Base-by-base conservation (phyloP, 2,113 vertebrate species). In the Bucco capensis region DNA sequence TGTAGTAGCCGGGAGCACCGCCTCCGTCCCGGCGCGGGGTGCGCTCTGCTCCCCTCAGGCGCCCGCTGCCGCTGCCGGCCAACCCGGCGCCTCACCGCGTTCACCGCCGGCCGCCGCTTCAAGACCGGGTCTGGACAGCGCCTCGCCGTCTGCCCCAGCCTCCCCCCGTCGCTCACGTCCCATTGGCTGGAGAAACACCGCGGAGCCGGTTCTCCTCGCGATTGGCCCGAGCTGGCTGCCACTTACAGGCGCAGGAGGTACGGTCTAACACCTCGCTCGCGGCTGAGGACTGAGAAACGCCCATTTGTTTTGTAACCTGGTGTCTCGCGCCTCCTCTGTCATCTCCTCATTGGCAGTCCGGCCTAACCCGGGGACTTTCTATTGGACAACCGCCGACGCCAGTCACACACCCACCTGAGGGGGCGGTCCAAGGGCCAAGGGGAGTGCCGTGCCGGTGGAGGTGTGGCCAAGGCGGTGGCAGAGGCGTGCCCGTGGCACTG, bases 111-210 rank as follows among this genome's bases (percentile, higher is more conserved):
- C 71, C 14, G 69, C 67, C 82, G 16, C 83, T 95, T 93, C 94
- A 96, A 90, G 8, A 93, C 93, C 56, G 46, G 12, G 42, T 47
- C 44, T 31, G 96, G 94, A 96, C 92, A 96, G 96, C 94, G 81
- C 79, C 87, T 56, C 35, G 40, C 12, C 5, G 58, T 27, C 60
- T 18, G 22, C 27, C 33, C 44, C 61, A 51, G 19, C 84, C 46
- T 38, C n/a, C 8, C 24, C 16, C 4, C 11, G 27, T 16, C 5
- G 21, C 33, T 42, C 50, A 4, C 4, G 27, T 8, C 46, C 65
- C 66, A 88, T 90, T 94, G 95, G 93, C 83, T 33, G 58, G 18
- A 16, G 50, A 47, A 19, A 7, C 16, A 24, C 28, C 5, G 19
- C 47, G 22, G 38, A 40, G 44, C 12, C 22, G 17, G 8, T 12